A percentile compares a stretch with the other conserved stretches of the same genome.
Conservation (phyloP, 1,140 invertebrate genomes). For the Leptoteleia sp. region DNA sequence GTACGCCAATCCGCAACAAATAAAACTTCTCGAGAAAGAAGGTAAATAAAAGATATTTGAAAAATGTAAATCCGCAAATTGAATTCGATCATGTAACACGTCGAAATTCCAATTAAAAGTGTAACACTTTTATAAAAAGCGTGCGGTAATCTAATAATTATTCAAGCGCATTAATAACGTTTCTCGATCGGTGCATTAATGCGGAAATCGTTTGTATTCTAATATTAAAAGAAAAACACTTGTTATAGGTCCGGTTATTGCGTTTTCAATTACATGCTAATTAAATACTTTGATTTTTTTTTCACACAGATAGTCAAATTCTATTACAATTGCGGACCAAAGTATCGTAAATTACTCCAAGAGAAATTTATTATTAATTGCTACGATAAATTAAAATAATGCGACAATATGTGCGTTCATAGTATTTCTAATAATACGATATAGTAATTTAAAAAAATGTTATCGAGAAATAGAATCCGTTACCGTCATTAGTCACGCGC, state of each 20-base stretch:
- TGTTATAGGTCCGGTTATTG: constrained; percentile 32
- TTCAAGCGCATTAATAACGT: constrained; percentile 33
- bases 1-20: background rate
- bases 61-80: constrained; percentile 1
- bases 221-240: constrained; percentile 35
- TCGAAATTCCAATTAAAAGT: constrained; percentile 22
- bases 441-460: too few relatives aligned
- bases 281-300: too few relatives aligned
- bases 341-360: too few relatives aligned
- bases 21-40: constrained; percentile 1
- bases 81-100: constrained; percentile 23
- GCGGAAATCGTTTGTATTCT: constrained; percentile 45
- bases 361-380: too few relatives aligned
- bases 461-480: too few relatives aligned
- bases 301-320: too few relatives aligned
- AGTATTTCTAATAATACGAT: too few relatives aligned
- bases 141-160: constrained; percentile 31
- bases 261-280: too few relatives aligned
- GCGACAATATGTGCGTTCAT: too few relatives aligned
- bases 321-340: too few relatives aligned
- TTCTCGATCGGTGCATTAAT: constrained; percentile 27
- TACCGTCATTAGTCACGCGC: too few relatives aligned
- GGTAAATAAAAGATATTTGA: constrained; percentile 8
- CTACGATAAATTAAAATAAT: too few relatives aligned
- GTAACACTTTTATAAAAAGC: constrained; percentile 47